Conservation (phyloP, 2,888 invertebrate species). For the Heliconius erato region DNA sequence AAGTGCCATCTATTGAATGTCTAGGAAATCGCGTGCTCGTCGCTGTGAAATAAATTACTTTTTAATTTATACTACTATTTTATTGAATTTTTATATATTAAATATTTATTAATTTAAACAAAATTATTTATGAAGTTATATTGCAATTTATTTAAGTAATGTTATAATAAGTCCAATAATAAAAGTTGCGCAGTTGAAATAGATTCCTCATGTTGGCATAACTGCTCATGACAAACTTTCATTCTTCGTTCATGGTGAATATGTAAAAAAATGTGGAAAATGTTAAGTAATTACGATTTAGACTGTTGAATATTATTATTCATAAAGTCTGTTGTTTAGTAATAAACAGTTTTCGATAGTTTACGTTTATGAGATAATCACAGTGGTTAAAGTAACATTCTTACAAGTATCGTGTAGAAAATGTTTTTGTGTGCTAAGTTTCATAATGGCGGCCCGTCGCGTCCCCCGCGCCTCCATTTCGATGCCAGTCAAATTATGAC, state of each 20-base stretch:
- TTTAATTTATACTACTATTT: not conserved
- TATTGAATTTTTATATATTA: not conserved
- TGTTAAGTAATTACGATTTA: slow-evolving; percentile 51
- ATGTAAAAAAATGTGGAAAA: slow-evolving; percentile 55
- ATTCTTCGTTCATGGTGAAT: slow-evolving; percentile 70
- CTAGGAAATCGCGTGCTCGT: slow-evolving; percentile 13
- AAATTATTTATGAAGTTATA: not conserved
- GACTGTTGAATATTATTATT: slow-evolving; percentile 39
- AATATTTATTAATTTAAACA: not conserved
- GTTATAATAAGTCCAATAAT: not conserved
- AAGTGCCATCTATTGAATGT: slow-evolving; percentile 42
- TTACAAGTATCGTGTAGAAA: slow-evolving; percentile 62
- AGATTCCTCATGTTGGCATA: slow-evolving; percentile 62
- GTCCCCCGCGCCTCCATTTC: slow-evolving; percentile 88
- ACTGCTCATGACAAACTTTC: slow-evolving; percentile 75
- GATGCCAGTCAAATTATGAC: slow-evolving; percentile 87
- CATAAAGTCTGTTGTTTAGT: slow-evolving; percentile 25
- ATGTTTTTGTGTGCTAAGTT: slow-evolving; percentile 85
- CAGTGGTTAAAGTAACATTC: slow-evolving; percentile 48
- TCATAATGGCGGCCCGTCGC: slow-evolving; percentile 89
- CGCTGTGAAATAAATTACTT: slow-evolving; percentile 19
- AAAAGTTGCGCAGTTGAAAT: slow-evolving; percentile 35
- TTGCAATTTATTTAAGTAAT: not conserved
- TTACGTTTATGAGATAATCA: slow-evolving; percentile 25
- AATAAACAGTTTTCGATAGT: slow-evolving; percentile 30